These are phyloP conservation scores for Anhinga anhinga DNA, from an alignment of 2,113 vertebrate species.

Conservation along the genomic window DNA sequence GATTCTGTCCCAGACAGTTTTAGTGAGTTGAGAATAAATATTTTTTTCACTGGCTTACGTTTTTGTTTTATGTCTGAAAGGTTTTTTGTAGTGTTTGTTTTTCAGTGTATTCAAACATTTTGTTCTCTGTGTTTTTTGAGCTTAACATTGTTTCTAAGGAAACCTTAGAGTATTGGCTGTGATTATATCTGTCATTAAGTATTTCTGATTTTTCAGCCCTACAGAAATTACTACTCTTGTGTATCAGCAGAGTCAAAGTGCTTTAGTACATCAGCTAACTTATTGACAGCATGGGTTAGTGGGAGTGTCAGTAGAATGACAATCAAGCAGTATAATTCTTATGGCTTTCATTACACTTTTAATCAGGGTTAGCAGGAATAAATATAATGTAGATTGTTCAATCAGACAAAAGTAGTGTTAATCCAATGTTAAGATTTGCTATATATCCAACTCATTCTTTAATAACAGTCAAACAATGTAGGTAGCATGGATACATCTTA, in stretches of 20 bases:
- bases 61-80: background rate
- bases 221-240: background rate
- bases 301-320: background rate
- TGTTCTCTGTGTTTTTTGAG: background rate
- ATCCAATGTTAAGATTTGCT: background rate
- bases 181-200: background rate
- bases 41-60: background rate
- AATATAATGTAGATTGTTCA: background rate
- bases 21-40: background rate
- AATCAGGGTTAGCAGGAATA: background rate
- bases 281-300: background rate
- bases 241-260: background rate
- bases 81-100: background rate
- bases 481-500: background rate
- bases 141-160: background rate
- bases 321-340: background rate
- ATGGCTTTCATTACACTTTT: background rate
- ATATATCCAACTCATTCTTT: background rate
- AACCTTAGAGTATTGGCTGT: background rate
- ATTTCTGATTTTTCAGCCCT: background rate
- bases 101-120: background rate
- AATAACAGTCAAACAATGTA: background rate
- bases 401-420: background rate
- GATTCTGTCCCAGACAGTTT: background rate
- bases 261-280: background rate